Evolutionary conservation across 2,888 invertebrate species (phyloP).

Genomic region (Elysia crispata): DNA sequence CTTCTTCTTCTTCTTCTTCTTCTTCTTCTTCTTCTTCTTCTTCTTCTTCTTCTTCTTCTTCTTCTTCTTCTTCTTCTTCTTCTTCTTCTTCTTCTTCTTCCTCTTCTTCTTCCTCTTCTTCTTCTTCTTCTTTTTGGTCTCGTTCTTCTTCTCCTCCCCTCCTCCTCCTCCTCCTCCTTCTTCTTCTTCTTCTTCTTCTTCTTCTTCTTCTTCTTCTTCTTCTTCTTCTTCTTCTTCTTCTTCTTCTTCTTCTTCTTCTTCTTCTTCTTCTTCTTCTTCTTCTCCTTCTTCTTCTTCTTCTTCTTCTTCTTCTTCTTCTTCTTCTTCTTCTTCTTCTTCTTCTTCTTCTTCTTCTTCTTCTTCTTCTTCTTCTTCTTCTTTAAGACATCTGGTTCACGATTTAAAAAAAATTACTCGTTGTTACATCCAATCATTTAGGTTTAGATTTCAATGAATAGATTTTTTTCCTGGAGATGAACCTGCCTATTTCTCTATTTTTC

Average conservation of each 20-base stretch:
- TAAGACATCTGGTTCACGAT: neutral
- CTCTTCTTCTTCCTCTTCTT: constrained; percentile 3
- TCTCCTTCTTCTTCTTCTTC: constrained; percentile 17
- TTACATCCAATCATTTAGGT: too few relatives aligned
- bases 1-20: neutral
- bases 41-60: constrained; percentile 12
- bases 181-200: neutral
- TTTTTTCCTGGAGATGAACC: too few relatives aligned
- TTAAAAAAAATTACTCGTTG: neutral
- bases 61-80: constrained; percentile 14
- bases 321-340: constrained; percentile 5
- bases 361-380: neutral
- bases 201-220: too few relatives aligned
- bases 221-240: neutral
- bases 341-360: constrained; percentile 7
- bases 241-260: constrained; percentile 19
- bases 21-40: neutral
- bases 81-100: too few relatives aligned
- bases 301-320: constrained; percentile 19
- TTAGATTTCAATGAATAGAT: too few relatives aligned
- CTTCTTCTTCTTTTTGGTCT: too few relatives aligned
- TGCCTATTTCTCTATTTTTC: too few relatives aligned
- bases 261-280: constrained; percentile 19
- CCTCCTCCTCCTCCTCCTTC: neutral
- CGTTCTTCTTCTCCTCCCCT: too few relatives aligned